A percentile compares a stretch with the other conserved stretches of the same genome.
phyloP scores from a whole-genome alignment of 2,113 vertebrate species.

The Addax nasomaculatus region DNA sequence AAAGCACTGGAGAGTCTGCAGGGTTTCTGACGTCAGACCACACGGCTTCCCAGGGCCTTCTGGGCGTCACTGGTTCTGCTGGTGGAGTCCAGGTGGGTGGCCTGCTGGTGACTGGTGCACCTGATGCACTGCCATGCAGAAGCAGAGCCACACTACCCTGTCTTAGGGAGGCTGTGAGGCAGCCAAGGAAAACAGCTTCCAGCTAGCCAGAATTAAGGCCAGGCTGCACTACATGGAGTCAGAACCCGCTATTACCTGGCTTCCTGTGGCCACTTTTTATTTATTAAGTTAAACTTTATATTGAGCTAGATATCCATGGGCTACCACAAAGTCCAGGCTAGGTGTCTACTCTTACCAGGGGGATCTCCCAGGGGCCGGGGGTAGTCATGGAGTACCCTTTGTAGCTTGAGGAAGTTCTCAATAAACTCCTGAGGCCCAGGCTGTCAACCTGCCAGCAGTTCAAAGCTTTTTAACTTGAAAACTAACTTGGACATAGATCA shows the following conservation, averaged over 20 bases:
- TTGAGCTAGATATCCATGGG: not conserved
- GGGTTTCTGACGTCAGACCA: not conserved
- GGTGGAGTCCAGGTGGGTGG: not conserved
- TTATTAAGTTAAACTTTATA: not conserved
- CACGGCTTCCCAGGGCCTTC: not conserved
- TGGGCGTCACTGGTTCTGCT: not conserved
- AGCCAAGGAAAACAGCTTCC: not conserved
- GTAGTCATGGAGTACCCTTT: not conserved
- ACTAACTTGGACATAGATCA: constrained; percentile 16
- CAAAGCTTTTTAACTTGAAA: constrained; percentile 52
- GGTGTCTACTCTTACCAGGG: not conserved
- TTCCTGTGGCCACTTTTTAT: not conserved
- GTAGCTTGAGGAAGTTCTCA: constrained; percentile 47
- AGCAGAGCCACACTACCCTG: not conserved
- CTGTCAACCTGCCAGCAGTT: constrained; percentile 15
- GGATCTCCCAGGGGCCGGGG: rapidly evolving
- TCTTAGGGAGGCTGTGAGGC: not conserved
- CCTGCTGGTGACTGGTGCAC: not conserved
- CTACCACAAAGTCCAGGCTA: not conserved
- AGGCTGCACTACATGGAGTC: not conserved
- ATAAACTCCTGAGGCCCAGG: constrained; percentile 42
- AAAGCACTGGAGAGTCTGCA: not conserved
- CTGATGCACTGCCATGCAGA: not conserved
- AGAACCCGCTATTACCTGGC: not conserved
- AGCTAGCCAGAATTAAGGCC: not conserved